A percentile compares a stretch with the other conserved stretches of the same genome.
Evolutionary conservation across 35 echinoderm and acorn worm species (phyloP).

Genomic region (Holothuria glaberrima): DNA sequence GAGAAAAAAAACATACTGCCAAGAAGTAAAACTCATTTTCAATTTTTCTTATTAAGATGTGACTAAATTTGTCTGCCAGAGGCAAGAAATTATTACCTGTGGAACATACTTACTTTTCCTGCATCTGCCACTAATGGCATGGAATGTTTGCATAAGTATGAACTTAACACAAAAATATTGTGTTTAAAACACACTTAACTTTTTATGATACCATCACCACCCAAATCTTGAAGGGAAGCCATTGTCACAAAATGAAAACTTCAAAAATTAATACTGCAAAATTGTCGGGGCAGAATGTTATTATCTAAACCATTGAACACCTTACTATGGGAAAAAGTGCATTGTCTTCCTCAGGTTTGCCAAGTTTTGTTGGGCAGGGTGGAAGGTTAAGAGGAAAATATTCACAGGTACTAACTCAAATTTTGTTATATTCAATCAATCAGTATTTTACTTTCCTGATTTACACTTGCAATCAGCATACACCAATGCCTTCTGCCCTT

Average conservation of each 20-base stretch:
- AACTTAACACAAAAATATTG: background rate
- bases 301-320: constrained; percentile 19
- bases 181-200: constrained; percentile 9
- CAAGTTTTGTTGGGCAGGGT: constrained; percentile 32
- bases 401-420: background rate
- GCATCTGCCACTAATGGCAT: background rate
- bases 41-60: too few relatives aligned
- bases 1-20: too few relatives aligned
- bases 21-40: too few relatives aligned
- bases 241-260: constrained; percentile 19
- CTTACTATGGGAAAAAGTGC: background rate
- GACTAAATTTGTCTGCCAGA: background rate
- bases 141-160: background rate
- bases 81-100: background rate
- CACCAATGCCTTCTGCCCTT: background rate
- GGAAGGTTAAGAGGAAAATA: background rate
- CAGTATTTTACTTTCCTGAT: background rate
- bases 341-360: background rate
- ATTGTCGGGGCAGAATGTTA: background rate
- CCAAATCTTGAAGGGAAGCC: background rate
- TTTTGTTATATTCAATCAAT: background rate
- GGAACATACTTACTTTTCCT: background rate
- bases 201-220: background rate
- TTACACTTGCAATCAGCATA: background rate
- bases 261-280: constrained; percentile 19